Base-by-base conservation (phyloP, 2,888 invertebrate species). In the Atethmia centrago region DNA sequence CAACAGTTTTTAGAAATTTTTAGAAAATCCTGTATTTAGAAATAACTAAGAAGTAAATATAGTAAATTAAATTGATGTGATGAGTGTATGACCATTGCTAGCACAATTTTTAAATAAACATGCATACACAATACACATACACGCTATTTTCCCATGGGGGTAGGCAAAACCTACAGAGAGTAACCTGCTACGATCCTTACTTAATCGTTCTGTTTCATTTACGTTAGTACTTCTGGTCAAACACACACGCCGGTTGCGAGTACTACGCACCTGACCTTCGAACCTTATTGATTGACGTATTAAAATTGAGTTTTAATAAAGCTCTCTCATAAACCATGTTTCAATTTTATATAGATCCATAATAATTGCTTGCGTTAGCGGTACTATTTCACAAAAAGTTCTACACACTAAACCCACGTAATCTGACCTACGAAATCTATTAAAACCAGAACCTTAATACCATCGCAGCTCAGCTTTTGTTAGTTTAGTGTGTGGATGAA, bases 381-480 rank as follows among this genome's bases (percentile, higher is more conserved):
- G 31, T 42, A 36, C 9, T 58, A 10, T 14, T 45, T 45, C 36
- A 40, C 58, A 51, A 76, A 9, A 61, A 61, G 45, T 62, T 49
- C 25, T 14, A 2, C 45, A 71, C 45, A 47, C 63, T 49, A 62
- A 79, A 49, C 31, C 40, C 16, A 14, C 31, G 31, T 53, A 74
- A 59, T 59, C 58, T 59, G 40, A 77, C 21, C 45, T 31, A 51
- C 19, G 45, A 74, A 74, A 59, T 64, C 51, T 80, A 77, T 80
- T 77, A 77, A 80, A 74, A 80, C 80, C 58, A 58, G 28, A n/a
- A 25, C 16, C 63, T 21, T 80, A 74, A 74, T 74, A 64, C 63
- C 40, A 25, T 64, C 40, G 40, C 3, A 40, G 56, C 58, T 74
- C 21, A 80, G 58, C 63, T 58, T 40, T 56, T 72, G 76, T 76